phyloP scores from a whole-genome alignment of 2,797 vertebrate species.

The Oreochromis grahami region DNA sequence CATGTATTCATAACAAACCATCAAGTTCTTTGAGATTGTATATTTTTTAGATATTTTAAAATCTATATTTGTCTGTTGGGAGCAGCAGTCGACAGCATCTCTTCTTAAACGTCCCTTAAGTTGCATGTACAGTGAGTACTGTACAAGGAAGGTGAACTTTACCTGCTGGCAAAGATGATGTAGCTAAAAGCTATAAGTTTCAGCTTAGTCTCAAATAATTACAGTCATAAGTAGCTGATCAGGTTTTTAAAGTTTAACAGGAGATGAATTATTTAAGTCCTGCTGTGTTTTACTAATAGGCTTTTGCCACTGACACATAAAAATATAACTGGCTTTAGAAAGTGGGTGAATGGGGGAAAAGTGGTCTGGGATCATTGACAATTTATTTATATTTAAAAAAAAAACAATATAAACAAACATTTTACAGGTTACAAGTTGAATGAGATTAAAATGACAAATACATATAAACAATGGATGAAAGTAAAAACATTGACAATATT shows the following conservation, averaged over 20 bases:
- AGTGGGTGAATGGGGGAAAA: neutral
- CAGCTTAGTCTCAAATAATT: neutral
- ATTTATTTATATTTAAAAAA: neutral
- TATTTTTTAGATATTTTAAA: neutral
- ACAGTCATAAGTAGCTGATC: neutral
- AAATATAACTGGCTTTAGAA: neutral
- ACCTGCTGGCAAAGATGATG: neutral
- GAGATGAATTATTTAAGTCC: neutral
- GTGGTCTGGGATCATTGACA: neutral
- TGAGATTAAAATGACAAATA: neutral
- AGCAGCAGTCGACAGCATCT: rapidly evolving
- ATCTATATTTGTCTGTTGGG: neutral
- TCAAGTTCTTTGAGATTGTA: neutral
- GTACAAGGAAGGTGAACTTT: neutral
- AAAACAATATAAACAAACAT: neutral
- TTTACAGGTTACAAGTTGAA: neutral
- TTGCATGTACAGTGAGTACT: neutral
- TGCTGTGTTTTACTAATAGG: neutral
- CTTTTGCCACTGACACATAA: neutral
- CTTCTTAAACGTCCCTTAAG: neutral
- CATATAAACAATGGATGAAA: neutral
- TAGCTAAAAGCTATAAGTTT: neutral
- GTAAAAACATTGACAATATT: neutral
- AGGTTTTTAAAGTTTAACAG: neutral
- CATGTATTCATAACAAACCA: neutral